phyloP scores from a whole-genome alignment of 2,888 invertebrate genomes.

The Kryphioiulus occultus region DNA sequence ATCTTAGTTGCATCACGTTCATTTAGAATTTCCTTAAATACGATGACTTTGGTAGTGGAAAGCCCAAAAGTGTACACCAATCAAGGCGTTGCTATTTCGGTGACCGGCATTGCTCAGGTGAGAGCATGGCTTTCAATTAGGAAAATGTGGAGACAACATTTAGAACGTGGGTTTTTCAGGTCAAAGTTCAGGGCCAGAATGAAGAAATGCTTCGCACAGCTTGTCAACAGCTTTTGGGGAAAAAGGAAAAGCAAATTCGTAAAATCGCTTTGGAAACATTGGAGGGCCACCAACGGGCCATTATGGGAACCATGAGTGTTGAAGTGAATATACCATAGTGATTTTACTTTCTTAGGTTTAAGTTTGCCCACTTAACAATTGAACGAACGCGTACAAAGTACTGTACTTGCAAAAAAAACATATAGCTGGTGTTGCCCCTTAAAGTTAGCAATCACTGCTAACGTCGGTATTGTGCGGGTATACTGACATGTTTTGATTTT shows the following conservation, averaged over 20 bases:
- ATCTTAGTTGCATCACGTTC: not conserved
- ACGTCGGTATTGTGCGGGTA: not conserved
- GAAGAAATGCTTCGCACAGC: constrained; percentile 88
- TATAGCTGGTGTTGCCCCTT: not conserved
- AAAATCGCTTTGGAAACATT: constrained; percentile 89
- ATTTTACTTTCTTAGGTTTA: not conserved
- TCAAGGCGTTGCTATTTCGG: constrained; percentile 95
- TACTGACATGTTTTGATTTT: not conserved
- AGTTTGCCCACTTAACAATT: too few relatives aligned
- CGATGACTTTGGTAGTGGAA: constrained; percentile 95
- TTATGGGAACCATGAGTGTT: constrained; percentile 96
- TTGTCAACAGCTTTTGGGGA: constrained; percentile 92
- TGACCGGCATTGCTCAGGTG: constrained; percentile 97
- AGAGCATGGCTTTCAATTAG: constrained; percentile 22
- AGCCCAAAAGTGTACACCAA: constrained; percentile 95
- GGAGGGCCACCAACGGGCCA: constrained; percentile 92
- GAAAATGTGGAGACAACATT: not conserved
- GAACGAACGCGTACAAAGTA: not conserved
- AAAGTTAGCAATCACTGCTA: not conserved
- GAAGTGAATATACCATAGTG: constrained; percentile 67
- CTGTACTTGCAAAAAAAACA: not conserved
- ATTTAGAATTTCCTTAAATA: constrained; percentile 88
- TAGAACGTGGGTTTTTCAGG: constrained; percentile 65
- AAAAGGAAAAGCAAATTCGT: constrained; percentile 84
- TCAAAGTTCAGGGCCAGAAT: constrained; percentile 87